These are phyloP conservation scores for Drosophila nannoptera DNA, from an alignment of 1,140 invertebrate genomes.

Conservation along the genomic window DNA sequence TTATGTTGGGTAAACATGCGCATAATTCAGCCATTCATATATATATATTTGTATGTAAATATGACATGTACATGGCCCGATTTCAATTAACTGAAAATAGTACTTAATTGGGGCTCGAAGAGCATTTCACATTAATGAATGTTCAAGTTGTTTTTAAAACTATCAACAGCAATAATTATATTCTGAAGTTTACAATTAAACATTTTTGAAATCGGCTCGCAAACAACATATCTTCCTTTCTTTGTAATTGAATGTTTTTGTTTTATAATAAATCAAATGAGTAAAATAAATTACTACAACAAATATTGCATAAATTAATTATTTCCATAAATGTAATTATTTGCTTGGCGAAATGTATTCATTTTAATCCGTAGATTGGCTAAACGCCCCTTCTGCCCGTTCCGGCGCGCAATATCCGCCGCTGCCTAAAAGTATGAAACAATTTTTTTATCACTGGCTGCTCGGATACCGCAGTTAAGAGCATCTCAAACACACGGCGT, in stretches of 20 bases:
- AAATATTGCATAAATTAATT: too few relatives aligned
- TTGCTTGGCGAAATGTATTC: neutral
- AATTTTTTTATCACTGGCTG: conserved; percentile 2
- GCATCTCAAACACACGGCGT: too few relatives aligned
- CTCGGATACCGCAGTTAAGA: conserved; percentile 12
- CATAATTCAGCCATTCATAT: conserved; percentile 18
- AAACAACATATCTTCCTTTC: too few relatives aligned
- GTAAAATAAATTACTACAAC: too few relatives aligned
- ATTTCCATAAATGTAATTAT: too few relatives aligned
- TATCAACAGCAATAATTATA: too few relatives aligned
- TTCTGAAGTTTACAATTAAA: too few relatives aligned
- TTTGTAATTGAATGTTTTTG: too few relatives aligned
- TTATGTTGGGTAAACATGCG: conserved; percentile 24
- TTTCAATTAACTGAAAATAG: conserved; percentile 9
- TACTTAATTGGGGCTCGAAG: neutral
- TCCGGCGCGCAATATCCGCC: neutral
- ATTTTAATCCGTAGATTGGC: neutral
- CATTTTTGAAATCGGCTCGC: too few relatives aligned
- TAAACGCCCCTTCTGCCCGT: neutral
- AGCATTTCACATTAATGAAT: neutral
- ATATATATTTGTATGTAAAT: neutral
- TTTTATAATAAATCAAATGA: too few relatives aligned
- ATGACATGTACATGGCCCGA: neutral
- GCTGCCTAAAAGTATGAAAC: conserved; percentile 17
- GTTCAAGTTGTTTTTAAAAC: neutral